Evolutionary conservation across 2,113 vertebrate genomes (phyloP).

Genomic region (Herpetotheres cachinnans): DNA sequence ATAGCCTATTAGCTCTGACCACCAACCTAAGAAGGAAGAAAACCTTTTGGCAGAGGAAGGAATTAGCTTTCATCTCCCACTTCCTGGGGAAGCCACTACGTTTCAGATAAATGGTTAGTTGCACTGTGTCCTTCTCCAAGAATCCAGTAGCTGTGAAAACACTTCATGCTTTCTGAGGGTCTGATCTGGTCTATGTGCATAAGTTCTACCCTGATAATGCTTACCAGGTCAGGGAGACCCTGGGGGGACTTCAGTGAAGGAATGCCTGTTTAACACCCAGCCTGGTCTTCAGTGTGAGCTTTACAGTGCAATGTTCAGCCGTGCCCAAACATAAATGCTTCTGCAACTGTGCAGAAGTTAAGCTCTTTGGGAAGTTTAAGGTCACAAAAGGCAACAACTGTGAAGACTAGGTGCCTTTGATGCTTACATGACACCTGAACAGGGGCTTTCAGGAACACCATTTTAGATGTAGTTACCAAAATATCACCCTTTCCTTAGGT

Average conservation of each 20-base stretch:
- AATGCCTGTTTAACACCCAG: neutral
- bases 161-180: neutral
- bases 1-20: neutral
- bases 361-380: neutral
- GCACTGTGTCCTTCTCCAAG: neutral
- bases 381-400: neutral
- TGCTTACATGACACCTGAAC: neutral
- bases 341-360: neutral
- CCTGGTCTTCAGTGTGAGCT: neutral
- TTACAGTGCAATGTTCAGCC: neutral
- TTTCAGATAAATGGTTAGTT: neutral
- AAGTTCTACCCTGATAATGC: neutral
- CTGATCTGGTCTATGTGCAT: neutral
- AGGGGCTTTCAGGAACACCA: neutral
- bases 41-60: neutral
- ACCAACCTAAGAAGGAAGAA: neutral
- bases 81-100: neutral
- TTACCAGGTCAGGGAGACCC: neutral
- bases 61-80: neutral
- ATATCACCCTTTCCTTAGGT: neutral
- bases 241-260: neutral
- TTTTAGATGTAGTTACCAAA: neutral
- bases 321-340: neutral
- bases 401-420: neutral
- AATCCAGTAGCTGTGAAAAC: neutral